Evolutionary conservation across 2,113 vertebrate species (phyloP).

Genomic region (Lamprologus speciosus): DNA sequence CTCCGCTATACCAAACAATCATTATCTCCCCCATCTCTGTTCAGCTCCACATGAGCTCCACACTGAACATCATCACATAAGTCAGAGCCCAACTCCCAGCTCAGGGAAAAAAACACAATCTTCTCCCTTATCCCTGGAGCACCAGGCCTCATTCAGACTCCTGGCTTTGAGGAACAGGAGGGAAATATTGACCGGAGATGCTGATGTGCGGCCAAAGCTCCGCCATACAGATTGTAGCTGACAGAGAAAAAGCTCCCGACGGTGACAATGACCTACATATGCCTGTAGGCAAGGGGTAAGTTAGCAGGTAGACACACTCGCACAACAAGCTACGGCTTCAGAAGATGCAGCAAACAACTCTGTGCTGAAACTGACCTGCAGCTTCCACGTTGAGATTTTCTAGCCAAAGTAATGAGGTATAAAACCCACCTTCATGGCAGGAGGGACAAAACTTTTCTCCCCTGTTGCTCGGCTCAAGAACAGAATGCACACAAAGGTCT

Average conservation of each 20-base stretch:
- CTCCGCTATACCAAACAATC: slow-evolving; percentile 45
- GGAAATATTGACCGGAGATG: slow-evolving; percentile 16
- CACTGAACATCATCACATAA: slow-evolving; percentile 35
- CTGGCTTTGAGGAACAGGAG: neutral
- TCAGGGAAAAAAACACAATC: slow-evolving; percentile 22
- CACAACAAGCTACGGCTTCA: neutral
- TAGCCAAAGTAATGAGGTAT: neutral
- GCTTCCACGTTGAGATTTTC: neutral
- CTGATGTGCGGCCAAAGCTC: neutral
- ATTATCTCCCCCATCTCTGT: slow-evolving; percentile 41
- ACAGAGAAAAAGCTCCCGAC: neutral
- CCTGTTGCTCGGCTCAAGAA: neutral
- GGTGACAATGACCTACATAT: neutral
- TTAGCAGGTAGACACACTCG: neutral
- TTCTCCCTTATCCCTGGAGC: neutral
- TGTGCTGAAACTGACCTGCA: neutral
- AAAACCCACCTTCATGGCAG: slow-evolving; percentile 39
- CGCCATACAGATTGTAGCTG: neutral
- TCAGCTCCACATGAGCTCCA: slow-evolving; percentile 38
- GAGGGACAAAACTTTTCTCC: neutral
- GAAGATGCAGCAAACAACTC: neutral
- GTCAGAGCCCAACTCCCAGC: neutral
- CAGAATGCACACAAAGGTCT: neutral
- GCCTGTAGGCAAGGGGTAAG: neutral
- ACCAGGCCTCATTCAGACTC: slow-evolving; percentile 12